These are phyloP conservation scores for Calypte anna DNA, from an alignment of 2,113 vertebrate genomes.

Conservation along the genomic window DNA sequence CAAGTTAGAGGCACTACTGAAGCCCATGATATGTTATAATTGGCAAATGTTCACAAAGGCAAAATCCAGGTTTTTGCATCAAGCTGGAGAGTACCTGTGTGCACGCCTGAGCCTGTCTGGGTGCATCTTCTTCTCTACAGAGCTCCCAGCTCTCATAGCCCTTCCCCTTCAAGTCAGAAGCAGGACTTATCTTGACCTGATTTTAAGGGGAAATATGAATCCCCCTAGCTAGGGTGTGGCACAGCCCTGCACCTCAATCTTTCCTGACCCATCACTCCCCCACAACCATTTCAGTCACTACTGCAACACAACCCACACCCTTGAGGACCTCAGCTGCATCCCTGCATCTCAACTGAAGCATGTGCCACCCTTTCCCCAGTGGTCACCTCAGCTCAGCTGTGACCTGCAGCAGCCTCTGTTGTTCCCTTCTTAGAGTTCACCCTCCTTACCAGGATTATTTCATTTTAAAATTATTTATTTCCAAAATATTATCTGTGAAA, in stretches of 20 bases:
- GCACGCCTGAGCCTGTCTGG: background rate
- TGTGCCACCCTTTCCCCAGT: background rate
- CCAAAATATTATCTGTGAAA: background rate
- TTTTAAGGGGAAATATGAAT: background rate
- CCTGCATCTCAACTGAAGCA: background rate
- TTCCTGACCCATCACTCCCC: background rate
- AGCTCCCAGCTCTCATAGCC: background rate
- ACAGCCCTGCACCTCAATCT: background rate
- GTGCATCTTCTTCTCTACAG: background rate
- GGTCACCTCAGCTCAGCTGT: background rate
- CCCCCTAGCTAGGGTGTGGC: fast-evolving
- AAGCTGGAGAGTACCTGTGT: background rate
- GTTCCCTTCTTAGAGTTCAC: background rate
- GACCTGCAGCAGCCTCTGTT: background rate
- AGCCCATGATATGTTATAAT: background rate
- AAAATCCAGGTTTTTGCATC: background rate
- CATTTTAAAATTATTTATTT: background rate
- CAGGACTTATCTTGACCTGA: background rate
- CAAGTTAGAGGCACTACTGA: slow-evolving; percentile 21
- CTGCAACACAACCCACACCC: background rate
- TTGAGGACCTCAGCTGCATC: background rate
- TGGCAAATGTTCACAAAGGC: background rate
- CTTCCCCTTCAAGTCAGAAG: background rate
- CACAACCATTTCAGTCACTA: background rate
- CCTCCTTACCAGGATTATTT: background rate